Percentiles rank a stretch among this genome's conserved stretches.
phyloP scores from a whole-genome alignment of 2,888 invertebrate genomes.

The Eulithis testata region DNA sequence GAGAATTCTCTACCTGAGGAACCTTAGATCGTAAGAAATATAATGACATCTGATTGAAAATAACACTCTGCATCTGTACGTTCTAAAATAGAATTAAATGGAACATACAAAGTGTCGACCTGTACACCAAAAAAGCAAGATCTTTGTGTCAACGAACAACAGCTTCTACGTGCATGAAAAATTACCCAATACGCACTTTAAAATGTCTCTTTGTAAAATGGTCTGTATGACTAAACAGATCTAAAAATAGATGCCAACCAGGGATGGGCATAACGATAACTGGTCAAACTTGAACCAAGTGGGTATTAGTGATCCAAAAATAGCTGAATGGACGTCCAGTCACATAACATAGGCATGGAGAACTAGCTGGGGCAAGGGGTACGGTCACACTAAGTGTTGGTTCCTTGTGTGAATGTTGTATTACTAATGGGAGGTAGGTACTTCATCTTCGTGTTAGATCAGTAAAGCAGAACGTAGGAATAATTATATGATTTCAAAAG shows the following conservation, averaged over 20 bases:
- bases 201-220: slow-evolving; percentile 53
- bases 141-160: slow-evolving; percentile 28
- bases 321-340: slow-evolving; percentile 45
- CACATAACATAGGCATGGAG: background rate
- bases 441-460: too few species aligned
- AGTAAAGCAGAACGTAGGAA: too few species aligned
- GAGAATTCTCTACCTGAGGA: too few species aligned
- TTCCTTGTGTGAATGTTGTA: too few species aligned
- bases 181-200: slow-evolving; percentile 16
- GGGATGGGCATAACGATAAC: slow-evolving; percentile 70
- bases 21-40: too few species aligned
- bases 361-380: background rate
- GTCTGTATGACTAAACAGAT: slow-evolving; percentile 65
- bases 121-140: slow-evolving; percentile 18
- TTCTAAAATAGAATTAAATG: slow-evolving; percentile 24
- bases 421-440: too few species aligned
- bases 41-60: too few species aligned
- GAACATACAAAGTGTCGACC: slow-evolving; percentile 13
- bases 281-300: slow-evolving; percentile 66
- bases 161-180: slow-evolving; percentile 23
- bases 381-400: too few species aligned
- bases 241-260: slow-evolving; percentile 67
- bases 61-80: background rate
- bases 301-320: slow-evolving; percentile 63
- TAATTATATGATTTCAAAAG: too few species aligned